These are phyloP conservation scores for Corythaeola cristata DNA, from an alignment of 2,113 vertebrate species.

Conservation along the genomic window DNA sequence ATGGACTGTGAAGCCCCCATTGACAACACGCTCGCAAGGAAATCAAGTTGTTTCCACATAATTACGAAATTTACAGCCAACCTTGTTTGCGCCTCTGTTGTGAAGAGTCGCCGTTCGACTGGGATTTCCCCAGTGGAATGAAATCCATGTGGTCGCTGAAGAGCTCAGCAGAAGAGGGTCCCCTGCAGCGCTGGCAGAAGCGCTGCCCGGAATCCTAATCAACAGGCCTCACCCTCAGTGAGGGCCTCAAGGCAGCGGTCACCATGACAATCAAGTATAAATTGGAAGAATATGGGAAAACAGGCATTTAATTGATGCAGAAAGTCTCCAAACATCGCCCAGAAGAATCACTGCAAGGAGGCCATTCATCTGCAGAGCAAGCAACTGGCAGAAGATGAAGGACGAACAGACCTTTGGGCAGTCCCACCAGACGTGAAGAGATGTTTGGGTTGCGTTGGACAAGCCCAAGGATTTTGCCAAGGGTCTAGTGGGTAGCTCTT, in stretches of 20 bases:
- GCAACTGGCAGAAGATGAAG: neutral
- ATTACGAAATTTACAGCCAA: neutral
- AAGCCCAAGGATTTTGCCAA: neutral
- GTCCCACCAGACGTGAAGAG: neutral
- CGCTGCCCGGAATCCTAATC: neutral
- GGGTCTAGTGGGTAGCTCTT: neutral
- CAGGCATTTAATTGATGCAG: neutral
- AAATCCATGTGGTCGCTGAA: neutral
- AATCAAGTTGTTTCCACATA: neutral
- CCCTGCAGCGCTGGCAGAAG: neutral
- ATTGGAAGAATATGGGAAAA: neutral
- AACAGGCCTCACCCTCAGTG: neutral
- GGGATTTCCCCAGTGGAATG: neutral
- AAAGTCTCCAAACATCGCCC: neutral
- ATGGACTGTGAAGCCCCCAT: fast-evolving
- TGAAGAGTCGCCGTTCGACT: fast-evolving
- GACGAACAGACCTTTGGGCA: neutral
- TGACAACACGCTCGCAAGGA: fast-evolving
- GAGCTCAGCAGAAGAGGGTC: neutral
- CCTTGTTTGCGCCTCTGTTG: neutral
- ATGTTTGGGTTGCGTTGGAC: neutral
- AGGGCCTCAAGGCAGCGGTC: neutral
- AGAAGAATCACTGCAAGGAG: neutral
- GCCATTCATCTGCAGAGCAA: neutral
- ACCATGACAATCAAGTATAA: neutral